Evolutionary conservation across 2,113 vertebrate species (phyloP).

Genomic region (Xiphophorus hellerii): DNA sequence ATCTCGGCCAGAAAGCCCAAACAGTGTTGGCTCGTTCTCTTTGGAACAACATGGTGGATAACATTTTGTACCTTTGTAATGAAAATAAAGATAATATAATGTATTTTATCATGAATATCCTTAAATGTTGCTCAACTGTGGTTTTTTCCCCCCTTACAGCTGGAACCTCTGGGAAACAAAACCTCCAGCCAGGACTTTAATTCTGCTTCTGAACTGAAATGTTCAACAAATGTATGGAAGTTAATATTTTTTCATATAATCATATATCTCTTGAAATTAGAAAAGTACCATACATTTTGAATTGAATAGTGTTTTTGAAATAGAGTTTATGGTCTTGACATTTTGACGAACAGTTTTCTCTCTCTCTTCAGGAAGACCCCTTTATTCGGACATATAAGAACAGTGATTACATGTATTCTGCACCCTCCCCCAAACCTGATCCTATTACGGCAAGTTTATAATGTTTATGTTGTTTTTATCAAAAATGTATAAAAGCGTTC

Average conservation of each 20-base stretch:
- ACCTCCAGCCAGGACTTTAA: conserved; percentile 70
- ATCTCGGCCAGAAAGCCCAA: conserved; percentile 88
- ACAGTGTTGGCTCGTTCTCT: conserved; percentile 85
- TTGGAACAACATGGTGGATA: conserved; percentile 88
- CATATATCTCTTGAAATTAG: neutral
- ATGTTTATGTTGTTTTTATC: neutral
- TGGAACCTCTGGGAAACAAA: conserved; percentile 87
- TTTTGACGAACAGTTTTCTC: neutral
- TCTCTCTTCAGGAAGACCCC: conserved; percentile 76
- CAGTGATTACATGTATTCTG: conserved; percentile 79
- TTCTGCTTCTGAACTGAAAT: conserved; percentile 66
- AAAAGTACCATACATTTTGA: neutral
- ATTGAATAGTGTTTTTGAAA: neutral
- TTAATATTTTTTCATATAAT: neutral
- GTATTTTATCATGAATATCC: neutral
- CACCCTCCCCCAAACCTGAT: conserved; percentile 64
- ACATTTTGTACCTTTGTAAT: neutral
- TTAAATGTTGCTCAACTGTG: neutral
- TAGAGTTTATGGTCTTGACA: neutral
- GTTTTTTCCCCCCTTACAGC: conserved; percentile 59
- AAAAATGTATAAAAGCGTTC: neutral
- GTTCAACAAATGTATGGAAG: conserved; percentile 83
- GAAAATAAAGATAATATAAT: neutral
- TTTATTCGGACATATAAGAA: conserved; percentile 86
- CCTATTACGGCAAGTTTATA: conserved; percentile 78